phyloP scores from a whole-genome alignment of 1,140 invertebrate species.

The Prorops nasuta region DNA sequence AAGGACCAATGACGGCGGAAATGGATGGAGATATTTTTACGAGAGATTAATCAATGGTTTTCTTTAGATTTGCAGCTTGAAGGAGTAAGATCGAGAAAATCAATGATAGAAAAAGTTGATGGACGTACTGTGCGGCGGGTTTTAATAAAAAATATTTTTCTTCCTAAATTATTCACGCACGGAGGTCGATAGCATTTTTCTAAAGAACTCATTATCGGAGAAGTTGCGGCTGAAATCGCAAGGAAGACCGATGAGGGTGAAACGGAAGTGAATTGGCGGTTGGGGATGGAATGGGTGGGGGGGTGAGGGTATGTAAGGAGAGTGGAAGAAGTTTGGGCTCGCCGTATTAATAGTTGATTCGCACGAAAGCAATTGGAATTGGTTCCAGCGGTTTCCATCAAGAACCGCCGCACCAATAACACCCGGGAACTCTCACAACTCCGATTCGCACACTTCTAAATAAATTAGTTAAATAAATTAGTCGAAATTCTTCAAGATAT shows the following conservation, averaged over 20 bases:
- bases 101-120: too few species aligned
- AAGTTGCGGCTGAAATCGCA: conserved; percentile 16
- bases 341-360: conserved; percentile 31
- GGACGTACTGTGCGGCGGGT: background rate
- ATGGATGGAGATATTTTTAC: too few species aligned
- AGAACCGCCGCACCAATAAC: background rate
- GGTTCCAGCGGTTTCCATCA: conserved; percentile 18
- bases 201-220: conserved; percentile 34
- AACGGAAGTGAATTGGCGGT: background rate
- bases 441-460: too few species aligned
- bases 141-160: conserved; percentile 45
- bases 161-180: conserved; percentile 33
- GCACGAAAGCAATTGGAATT: conserved; percentile 18
- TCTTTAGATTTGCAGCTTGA: too few species aligned
- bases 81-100: too few species aligned
- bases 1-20: too few species aligned
- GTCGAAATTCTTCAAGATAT: too few species aligned
- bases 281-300: background rate
- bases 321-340: background rate
- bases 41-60: too few species aligned
- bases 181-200: conserved; percentile 35
- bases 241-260: background rate
- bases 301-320: conserved; percentile 4
- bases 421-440: background rate
- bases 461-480: too few species aligned